These are phyloP conservation scores for Limosa lapponica DNA, from an alignment of 2,797 vertebrate species.

Conservation along the genomic window DNA sequence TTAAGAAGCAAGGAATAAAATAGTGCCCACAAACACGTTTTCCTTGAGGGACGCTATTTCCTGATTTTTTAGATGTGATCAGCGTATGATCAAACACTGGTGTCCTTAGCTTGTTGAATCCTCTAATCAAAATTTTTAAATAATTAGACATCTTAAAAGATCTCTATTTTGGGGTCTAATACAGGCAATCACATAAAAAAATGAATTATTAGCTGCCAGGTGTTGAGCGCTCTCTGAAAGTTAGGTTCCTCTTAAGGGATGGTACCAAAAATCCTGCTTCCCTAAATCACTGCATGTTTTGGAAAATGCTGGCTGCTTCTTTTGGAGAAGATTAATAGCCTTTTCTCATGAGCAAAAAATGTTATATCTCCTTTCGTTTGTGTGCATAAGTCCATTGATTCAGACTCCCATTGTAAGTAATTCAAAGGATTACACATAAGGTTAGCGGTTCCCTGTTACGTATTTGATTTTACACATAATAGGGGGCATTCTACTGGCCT, in stretches of 20 bases:
- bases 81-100: neutral
- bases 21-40: neutral
- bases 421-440: neutral
- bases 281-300: neutral
- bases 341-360: neutral
- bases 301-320: neutral
- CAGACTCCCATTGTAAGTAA: accelerated
- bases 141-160: neutral
- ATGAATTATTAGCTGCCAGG: neutral
- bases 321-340: neutral
- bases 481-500: neutral
- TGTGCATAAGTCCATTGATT: neutral
- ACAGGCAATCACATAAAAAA: neutral
- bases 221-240: neutral
- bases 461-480: neutral
- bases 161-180: neutral
- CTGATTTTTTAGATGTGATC: neutral
- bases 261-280: neutral
- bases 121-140: neutral
- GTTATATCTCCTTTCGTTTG: neutral
- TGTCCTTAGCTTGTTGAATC: neutral
- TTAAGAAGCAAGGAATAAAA: neutral
- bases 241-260: neutral
- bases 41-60: neutral
- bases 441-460: accelerated